These are phyloP conservation scores for Spheniscus humboldti DNA, from an alignment of 2,797 vertebrate species.

Conservation along the genomic window DNA sequence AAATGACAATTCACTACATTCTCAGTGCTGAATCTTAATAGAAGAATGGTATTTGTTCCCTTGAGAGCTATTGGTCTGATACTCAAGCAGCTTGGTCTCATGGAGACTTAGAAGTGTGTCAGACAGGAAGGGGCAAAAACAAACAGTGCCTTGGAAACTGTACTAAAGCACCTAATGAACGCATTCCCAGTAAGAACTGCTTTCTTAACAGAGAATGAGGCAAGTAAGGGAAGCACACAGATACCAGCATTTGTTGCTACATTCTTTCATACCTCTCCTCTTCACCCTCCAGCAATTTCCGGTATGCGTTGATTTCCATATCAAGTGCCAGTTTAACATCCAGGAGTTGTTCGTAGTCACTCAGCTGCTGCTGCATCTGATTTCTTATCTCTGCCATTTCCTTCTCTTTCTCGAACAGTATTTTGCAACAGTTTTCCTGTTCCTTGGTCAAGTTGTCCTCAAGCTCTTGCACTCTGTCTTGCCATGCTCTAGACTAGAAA, in stretches of 20 bases:
- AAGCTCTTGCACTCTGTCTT: slow-evolving; percentile 83
- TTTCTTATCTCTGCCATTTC: slow-evolving; percentile 80
- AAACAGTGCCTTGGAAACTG: not conserved
- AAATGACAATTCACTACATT: not conserved
- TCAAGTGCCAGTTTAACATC: slow-evolving; percentile 92
- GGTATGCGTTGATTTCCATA: slow-evolving; percentile 92
- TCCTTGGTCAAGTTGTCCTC: slow-evolving; percentile 82
- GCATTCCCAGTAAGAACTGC: not conserved
- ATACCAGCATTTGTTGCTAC: not conserved
- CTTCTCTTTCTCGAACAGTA: slow-evolving; percentile 81
- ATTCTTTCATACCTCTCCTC: slow-evolving; percentile 83
- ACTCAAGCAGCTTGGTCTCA: not conserved
- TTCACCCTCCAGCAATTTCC: slow-evolving; percentile 90
- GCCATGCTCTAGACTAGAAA: slow-evolving; percentile 81
- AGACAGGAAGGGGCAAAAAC: not conserved
- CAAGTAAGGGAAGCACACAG: not conserved
- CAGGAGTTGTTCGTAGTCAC: slow-evolving; percentile 86
- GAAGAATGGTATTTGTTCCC: not conserved
- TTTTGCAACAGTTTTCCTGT: slow-evolving; percentile 74
- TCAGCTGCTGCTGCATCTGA: slow-evolving; percentile 86
- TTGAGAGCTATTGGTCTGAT: not conserved
- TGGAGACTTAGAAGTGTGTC: not conserved
- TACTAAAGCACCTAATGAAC: not conserved
- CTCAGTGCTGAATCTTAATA: not conserved
- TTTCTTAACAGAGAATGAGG: not conserved